Evolutionary conservation across 2,797 vertebrate genomes (phyloP).

Genomic region (Craterocephalus amniculus): DNA sequence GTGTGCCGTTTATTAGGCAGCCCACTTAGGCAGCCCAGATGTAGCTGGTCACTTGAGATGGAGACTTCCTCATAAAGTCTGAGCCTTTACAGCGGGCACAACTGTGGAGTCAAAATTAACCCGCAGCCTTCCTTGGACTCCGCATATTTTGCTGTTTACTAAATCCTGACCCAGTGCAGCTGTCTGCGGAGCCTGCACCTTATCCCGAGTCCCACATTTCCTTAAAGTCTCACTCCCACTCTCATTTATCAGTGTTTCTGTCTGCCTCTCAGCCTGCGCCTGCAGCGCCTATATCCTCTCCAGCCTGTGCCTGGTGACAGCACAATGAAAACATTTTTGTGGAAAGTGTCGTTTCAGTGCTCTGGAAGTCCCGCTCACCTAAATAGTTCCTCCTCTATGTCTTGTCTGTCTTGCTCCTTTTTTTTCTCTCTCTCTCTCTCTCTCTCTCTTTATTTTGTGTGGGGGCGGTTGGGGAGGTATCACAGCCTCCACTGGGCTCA

Average conservation of each 20-base stretch:
- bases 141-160: conserved; percentile 52
- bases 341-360: conserved; percentile 71
- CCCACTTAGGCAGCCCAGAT: conserved; percentile 75
- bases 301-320: conserved; percentile 74
- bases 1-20: conserved; percentile 74
- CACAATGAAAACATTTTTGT: conserved; percentile 77
- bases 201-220: conserved; percentile 50
- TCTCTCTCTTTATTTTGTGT: conserved; percentile 26
- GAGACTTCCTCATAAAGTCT: conserved; percentile 72
- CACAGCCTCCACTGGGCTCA: conserved; percentile 74
- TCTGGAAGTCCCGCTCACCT: conserved; percentile 74
- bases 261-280: conserved; percentile 49
- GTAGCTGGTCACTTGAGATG: conserved; percentile 76
- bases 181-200: conserved; percentile 57
- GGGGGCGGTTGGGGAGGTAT: conserved; percentile 44
- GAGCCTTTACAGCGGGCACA: conserved; percentile 58
- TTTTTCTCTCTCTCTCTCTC: conserved; percentile 40
- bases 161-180: conserved; percentile 61
- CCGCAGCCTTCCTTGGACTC: conserved; percentile 33
- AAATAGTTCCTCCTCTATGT: conserved; percentile 70
- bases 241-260: conserved; percentile 57
- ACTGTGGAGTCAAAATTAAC: conserved; percentile 54
- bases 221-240: conserved; percentile 40
- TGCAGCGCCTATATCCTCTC: conserved; percentile 69
- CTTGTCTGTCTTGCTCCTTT: conserved; percentile 61